Percentiles rank a stretch among this genome's conserved stretches.
Evolutionary conservation across 2,888 invertebrate species (phyloP).

Genomic region (Nipponacmea schrenckii): DNA sequence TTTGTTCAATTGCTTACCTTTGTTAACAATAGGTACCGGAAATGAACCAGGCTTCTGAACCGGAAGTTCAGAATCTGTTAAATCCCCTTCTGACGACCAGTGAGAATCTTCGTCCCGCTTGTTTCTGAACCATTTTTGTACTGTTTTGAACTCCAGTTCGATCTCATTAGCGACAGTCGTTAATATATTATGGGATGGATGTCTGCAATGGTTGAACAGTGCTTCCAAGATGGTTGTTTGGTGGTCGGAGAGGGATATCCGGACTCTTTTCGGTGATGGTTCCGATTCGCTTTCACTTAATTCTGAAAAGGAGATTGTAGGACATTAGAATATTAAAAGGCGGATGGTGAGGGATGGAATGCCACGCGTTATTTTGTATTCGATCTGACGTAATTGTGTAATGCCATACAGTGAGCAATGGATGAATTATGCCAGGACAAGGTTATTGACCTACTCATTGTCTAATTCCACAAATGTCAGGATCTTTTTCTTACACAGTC

Average conservation of each 20-base stretch:
- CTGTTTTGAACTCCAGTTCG: constrained; percentile 19
- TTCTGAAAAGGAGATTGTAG: no score
- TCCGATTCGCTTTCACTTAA: not conserved
- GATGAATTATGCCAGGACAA: no score
- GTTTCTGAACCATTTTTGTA: constrained; percentile 29
- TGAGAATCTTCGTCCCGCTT: constrained; percentile 7
- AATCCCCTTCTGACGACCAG: not conserved
- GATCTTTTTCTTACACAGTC: not conserved
- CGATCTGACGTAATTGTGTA: no score
- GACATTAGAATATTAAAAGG: no score
- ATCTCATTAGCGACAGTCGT: constrained; percentile 25
- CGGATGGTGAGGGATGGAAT: no score
- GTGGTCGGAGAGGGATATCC: constrained; percentile 12
- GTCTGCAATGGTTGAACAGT: constrained; percentile 19
- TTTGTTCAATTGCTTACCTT: constrained; percentile 18
- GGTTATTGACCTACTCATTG: no score
- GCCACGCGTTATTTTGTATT: no score
- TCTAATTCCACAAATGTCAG: not conserved
- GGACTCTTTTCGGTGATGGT: not conserved
- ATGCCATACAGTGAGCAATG: not conserved
- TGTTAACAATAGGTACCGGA: constrained; percentile 36
- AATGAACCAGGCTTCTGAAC: constrained; percentile 21
- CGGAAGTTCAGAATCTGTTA: not conserved
- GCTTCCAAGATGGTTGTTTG: constrained; percentile 19
- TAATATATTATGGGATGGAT: constrained; percentile 23